Conservation (phyloP, 2,888 invertebrate species). For the Nymphalis urticae region DNA sequence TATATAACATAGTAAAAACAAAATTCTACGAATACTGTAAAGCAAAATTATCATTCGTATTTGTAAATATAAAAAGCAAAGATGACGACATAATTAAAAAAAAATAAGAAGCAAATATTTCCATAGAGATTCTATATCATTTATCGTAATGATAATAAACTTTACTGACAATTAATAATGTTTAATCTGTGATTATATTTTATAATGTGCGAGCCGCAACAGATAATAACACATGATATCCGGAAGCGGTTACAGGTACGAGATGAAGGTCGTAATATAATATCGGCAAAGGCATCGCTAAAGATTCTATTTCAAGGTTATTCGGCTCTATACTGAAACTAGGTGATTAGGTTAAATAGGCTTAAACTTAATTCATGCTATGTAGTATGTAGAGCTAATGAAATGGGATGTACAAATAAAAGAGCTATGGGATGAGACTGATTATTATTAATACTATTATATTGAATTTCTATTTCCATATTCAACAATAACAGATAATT, state of each 20-base stretch:
- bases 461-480: too few relatives aligned
- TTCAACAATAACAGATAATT: too few relatives aligned
- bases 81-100: not conserved
- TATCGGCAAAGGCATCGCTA: slow-evolving; percentile 23
- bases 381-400: too few relatives aligned
- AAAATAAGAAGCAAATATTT: not conserved
- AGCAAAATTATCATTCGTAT: too few relatives aligned
- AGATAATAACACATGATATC: slow-evolving; percentile 34
- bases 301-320: slow-evolving; percentile 27
- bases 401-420: too few relatives aligned
- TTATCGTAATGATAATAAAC: not conserved
- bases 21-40: too few relatives aligned
- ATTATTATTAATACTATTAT: too few relatives aligned
- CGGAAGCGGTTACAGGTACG: slow-evolving; percentile 37
- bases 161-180: not conserved
- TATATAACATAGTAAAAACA: too few relatives aligned
- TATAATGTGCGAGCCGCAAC: slow-evolving; percentile 9
- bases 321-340: slow-evolving; percentile 20
- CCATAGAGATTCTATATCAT: not conserved
- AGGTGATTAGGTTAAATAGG: slow-evolving; percentile 3
- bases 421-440: too few relatives aligned
- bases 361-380: too few relatives aligned
- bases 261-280: slow-evolving; percentile 37
- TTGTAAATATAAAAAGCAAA: too few relatives aligned
- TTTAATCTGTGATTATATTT: slow-evolving; percentile 10